Conservation (phyloP, 2,113 vertebrate species). For the Illadopsis cleaveri region DNA sequence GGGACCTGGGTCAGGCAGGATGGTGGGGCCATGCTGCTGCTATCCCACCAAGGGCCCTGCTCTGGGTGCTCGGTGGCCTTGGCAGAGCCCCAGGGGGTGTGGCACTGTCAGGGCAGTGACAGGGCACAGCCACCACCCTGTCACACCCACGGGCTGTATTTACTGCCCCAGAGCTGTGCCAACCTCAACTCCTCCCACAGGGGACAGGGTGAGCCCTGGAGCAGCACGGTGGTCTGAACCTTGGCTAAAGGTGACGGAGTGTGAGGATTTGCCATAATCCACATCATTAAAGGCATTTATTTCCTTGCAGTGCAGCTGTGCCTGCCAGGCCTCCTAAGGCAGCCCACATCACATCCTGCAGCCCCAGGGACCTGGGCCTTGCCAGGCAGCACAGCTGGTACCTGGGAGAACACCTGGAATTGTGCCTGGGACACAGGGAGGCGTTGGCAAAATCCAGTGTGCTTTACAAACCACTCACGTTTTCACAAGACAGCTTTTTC, state of each 20-base stretch:
- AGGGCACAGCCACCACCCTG: accelerated
- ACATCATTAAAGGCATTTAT: accelerated
- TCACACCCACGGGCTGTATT: accelerated
- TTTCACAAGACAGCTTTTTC: neutral
- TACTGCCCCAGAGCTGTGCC: neutral
- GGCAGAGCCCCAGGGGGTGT: neutral
- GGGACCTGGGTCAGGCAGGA: neutral
- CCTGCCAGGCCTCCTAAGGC: neutral
- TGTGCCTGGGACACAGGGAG: neutral
- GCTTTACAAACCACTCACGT: neutral
- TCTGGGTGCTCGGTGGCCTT: neutral
- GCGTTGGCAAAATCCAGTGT: neutral
- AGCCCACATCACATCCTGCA: accelerated
- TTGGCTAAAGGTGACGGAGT: accelerated
- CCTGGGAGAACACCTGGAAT: neutral
- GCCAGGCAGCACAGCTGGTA: neutral
- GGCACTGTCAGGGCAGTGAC: accelerated
- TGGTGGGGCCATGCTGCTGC: neutral
- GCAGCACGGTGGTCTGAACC: accelerated
- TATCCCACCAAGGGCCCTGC: neutral
- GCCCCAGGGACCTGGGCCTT: neutral
- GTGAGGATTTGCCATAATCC: neutral
- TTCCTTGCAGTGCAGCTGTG: accelerated
- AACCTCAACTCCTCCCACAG: accelerated
- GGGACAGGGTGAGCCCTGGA: accelerated